Conservation (phyloP, 1,140 invertebrate species). For the Drosophila suzukii region DNA sequence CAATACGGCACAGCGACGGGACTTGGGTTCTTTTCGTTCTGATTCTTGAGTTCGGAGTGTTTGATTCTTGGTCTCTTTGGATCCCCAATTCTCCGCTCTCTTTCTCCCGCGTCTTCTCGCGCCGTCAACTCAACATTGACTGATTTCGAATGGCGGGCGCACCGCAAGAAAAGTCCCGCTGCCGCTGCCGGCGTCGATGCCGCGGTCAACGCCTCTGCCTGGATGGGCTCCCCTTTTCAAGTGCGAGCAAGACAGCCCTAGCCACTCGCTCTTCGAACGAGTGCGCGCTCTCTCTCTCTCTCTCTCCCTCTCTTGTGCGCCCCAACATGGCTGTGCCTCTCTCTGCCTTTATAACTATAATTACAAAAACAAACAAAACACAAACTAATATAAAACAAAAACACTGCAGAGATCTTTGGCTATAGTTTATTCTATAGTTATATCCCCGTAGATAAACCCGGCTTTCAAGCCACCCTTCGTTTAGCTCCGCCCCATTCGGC, state of each 20-base stretch:
- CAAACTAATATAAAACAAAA: background rate
- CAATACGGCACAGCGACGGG: constrained; percentile 4
- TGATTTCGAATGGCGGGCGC: constrained; percentile 75
- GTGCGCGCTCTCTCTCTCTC: constrained; percentile 14
- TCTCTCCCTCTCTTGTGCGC: constrained; percentile 2
- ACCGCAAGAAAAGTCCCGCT: constrained; percentile 74
- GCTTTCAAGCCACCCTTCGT: constrained; percentile 13
- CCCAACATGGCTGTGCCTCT: constrained; percentile 27
- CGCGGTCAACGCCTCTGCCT: constrained; percentile 34
- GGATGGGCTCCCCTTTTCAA: constrained; percentile 9
- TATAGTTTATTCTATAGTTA: constrained; percentile 1
- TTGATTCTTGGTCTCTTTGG: background rate
- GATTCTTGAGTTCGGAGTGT: background rate
- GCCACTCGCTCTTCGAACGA: constrained; percentile 3
- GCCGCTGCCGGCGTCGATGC: constrained; percentile 22
- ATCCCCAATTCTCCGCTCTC: constrained; percentile 11
- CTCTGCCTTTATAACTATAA: constrained; percentile 8
- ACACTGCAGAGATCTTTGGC: background rate
- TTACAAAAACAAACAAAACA: constrained; percentile 17
- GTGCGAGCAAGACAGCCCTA: constrained; percentile 25
- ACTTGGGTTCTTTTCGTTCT: background rate
- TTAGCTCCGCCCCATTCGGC: constrained; percentile 25
- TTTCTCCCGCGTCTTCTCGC: constrained; percentile 59
- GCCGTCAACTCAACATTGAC: constrained; percentile 79
- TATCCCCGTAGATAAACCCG: background rate